Evolutionary conservation across 2,113 vertebrate genomes (phyloP).

Genomic region (Tylochromis polylepis): DNA sequence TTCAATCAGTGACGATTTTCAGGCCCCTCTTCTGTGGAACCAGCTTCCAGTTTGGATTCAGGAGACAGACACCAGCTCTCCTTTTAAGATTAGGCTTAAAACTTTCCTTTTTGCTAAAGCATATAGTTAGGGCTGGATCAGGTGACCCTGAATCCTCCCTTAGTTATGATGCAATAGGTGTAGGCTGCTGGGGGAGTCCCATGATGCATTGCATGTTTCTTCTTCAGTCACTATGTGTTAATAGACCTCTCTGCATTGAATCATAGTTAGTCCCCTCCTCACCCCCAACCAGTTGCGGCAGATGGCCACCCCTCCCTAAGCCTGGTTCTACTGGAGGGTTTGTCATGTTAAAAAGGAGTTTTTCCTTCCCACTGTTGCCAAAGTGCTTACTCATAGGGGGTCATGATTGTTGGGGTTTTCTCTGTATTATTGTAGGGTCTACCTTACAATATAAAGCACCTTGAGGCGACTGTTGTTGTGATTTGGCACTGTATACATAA

Average conservation of each 20-base stretch:
- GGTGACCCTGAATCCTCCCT: not conserved
- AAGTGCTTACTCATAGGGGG: not conserved
- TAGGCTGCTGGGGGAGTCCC: not conserved
- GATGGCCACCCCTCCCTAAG: not conserved
- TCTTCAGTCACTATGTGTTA: accelerated
- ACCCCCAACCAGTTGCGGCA: not conserved
- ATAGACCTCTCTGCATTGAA: accelerated
- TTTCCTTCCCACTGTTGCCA: accelerated
- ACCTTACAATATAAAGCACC: not conserved
- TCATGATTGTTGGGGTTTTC: not conserved
- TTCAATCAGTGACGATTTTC: too few species aligned
- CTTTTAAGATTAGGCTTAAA: too few species aligned
- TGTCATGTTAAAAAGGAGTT: not conserved
- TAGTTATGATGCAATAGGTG: accelerated
- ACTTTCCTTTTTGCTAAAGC: too few species aligned
- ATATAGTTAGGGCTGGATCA: not conserved
- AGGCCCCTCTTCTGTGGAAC: not conserved
- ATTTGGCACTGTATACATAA: not conserved
- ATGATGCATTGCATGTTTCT: not conserved
- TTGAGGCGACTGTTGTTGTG: not conserved
- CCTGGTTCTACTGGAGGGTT: accelerated
- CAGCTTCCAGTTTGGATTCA: too few species aligned
- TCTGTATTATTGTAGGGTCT: accelerated
- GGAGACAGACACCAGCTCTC: too few species aligned
- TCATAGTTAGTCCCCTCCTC: not conserved